Evolutionary conservation across 92 coral and sea anemone species (phyloP).

Genomic region (Phenganax stokvisi): DNA sequence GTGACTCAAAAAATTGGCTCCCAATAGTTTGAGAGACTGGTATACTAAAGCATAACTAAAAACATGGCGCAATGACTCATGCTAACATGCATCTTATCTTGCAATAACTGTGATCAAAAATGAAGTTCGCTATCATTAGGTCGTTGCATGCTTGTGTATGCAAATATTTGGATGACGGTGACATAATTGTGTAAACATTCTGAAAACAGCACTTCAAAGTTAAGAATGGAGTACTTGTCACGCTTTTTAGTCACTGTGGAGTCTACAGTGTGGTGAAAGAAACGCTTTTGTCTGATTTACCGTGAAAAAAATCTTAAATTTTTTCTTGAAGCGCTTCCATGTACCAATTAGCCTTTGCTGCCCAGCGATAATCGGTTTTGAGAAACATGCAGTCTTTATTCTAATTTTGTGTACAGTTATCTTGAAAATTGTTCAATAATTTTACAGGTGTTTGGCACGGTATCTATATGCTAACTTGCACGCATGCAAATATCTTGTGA

Average conservation of each 20-base stretch:
- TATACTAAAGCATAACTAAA: too few species aligned
- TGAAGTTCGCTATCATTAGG: not conserved
- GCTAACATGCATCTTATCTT: too few species aligned
- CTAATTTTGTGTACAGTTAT: too few species aligned
- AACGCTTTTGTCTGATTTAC: not conserved
- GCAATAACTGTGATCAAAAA: too few species aligned
- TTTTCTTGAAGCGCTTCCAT: not conserved
- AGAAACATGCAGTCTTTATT: too few species aligned
- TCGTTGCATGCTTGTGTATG: conserved; percentile 6
- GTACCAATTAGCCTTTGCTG: not conserved
- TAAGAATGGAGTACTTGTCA: not conserved
- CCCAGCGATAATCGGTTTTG: not conserved
- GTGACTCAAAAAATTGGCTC: too few species aligned
- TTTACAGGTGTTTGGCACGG: too few species aligned
- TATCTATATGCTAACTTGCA: too few species aligned
- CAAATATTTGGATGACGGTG: not conserved
- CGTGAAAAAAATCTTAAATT: not conserved
- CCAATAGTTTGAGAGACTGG: too few species aligned
- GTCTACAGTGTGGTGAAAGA: not conserved
- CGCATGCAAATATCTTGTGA: too few species aligned
- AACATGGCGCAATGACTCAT: too few species aligned
- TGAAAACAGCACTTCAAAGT: not conserved
- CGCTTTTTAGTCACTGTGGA: not conserved
- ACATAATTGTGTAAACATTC: conserved; percentile 5
- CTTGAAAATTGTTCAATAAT: too few species aligned